These are phyloP conservation scores for Pterophyllum scalare DNA, from an alignment of 2,113 vertebrate genomes.

Conservation along the genomic window DNA sequence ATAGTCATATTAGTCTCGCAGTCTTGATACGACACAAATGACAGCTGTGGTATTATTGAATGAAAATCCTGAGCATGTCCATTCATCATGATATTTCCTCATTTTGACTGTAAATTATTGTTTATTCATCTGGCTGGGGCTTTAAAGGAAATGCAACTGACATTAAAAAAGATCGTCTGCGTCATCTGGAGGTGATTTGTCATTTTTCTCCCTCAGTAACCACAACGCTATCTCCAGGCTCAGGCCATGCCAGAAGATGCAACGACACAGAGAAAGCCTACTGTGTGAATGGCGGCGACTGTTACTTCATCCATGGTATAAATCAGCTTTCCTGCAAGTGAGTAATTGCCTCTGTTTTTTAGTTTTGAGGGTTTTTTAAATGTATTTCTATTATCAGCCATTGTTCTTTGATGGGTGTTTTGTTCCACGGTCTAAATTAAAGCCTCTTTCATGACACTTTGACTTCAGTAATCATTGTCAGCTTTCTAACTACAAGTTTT, in stretches of 20 bases:
- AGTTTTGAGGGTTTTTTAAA: background rate
- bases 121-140: background rate
- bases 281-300: conserved; percentile 96
- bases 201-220: conserved; percentile 82
- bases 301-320: conserved; percentile 98
- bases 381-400: background rate
- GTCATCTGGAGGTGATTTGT: background rate
- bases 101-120: background rate
- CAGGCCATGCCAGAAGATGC: conserved; percentile 94
- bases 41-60: background rate
- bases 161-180: background rate
- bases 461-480: conserved; percentile 5
- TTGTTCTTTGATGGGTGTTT: background rate
- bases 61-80: background rate
- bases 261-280: conserved; percentile 95
- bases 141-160: background rate
- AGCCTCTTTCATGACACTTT: background rate
- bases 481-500: conserved; percentile 17
- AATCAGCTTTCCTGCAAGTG: conserved; percentile 98
- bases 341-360: conserved; percentile 76
- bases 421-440: background rate
- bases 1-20: background rate
- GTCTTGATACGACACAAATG: background rate
- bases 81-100: background rate
- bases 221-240: conserved; percentile 91